Evolutionary conservation across 2,113 vertebrate species (phyloP).

Genomic region (Colossoma macropomum): DNA sequence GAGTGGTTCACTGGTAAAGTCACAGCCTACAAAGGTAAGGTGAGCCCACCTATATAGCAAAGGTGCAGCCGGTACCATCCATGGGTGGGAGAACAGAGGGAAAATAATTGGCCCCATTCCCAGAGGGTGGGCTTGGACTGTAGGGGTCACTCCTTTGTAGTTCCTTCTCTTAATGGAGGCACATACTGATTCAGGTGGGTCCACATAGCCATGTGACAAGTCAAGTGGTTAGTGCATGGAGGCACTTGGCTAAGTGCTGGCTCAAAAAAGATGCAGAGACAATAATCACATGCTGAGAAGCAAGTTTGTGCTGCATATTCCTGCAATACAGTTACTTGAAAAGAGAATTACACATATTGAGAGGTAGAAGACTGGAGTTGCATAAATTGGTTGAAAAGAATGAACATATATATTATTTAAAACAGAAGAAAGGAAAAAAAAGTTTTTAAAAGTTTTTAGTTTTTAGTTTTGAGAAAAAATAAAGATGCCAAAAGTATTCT

Average conservation of each 20-base stretch:
- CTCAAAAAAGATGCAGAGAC: not conserved
- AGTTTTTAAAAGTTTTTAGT: too few species aligned
- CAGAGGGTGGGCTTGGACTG: not conserved
- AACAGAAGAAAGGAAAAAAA: not conserved
- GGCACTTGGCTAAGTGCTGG: not conserved
- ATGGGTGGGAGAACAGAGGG: not conserved
- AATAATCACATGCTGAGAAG: not conserved
- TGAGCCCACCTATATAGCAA: not conserved
- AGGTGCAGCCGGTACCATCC: not conserved
- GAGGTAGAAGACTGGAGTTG: not conserved
- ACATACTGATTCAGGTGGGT: slow-evolving; percentile 2
- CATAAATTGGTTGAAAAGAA: not conserved
- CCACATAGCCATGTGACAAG: not conserved
- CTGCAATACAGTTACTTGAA: not conserved
- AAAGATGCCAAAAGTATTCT: too few species aligned
- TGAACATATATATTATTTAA: too few species aligned
- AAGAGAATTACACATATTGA: not conserved
- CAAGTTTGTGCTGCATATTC: too few species aligned
- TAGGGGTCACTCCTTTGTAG: not conserved
- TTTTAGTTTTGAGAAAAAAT: too few species aligned
- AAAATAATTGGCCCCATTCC: slow-evolving; percentile 14
- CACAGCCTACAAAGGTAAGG: slow-evolving; percentile 5
- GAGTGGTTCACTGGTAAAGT: not conserved
- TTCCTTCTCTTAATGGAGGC: not conserved
- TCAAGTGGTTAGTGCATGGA: slow-evolving; percentile 17